Evolutionary conservation across 2,113 vertebrate genomes (phyloP).

Genomic region (Malaclemys terrapin): DNA sequence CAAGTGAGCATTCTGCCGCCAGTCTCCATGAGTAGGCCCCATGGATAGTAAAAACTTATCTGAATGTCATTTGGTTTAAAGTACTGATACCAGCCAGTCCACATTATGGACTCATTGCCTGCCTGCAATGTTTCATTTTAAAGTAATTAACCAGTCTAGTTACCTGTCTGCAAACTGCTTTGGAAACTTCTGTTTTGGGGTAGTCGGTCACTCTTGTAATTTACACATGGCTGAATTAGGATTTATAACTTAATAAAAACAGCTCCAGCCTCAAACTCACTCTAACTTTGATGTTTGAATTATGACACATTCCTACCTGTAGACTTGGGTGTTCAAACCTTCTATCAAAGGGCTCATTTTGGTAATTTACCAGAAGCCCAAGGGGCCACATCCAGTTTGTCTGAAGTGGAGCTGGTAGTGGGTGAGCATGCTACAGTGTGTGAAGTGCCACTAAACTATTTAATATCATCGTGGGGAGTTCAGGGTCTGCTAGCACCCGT

Average conservation of each 20-base stretch:
- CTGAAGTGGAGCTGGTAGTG: not conserved
- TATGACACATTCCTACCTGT: slow-evolving; percentile 19
- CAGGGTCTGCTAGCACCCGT: not conserved
- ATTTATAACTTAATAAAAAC: slow-evolving; percentile 68
- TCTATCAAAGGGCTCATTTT: slow-evolving; percentile 52
- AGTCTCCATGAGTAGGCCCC: not conserved
- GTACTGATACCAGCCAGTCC: not conserved
- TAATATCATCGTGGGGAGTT: not conserved
- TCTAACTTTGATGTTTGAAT: slow-evolving; percentile 59
- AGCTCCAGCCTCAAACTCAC: slow-evolving; percentile 35
- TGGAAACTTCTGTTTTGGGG: slow-evolving; percentile 22
- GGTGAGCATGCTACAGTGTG: not conserved
- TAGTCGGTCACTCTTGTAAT: slow-evolving; percentile 52
- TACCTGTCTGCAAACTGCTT: slow-evolving; percentile 32
- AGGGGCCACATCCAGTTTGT: not conserved
- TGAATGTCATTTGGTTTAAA: slow-evolving; percentile 21
- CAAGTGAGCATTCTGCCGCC: not conserved
- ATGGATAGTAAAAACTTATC: not conserved
- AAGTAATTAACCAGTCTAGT: slow-evolving; percentile 52
- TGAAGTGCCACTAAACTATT: not conserved
- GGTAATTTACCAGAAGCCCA: slow-evolving; percentile 46
- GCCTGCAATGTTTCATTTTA: slow-evolving; percentile 15
- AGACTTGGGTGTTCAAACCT: slow-evolving; percentile 51
- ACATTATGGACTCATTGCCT: not conserved
- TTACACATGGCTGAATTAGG: not conserved